These are phyloP conservation scores for Ophraella communa DNA, from an alignment of 2,888 invertebrate species.

Conservation along the genomic window DNA sequence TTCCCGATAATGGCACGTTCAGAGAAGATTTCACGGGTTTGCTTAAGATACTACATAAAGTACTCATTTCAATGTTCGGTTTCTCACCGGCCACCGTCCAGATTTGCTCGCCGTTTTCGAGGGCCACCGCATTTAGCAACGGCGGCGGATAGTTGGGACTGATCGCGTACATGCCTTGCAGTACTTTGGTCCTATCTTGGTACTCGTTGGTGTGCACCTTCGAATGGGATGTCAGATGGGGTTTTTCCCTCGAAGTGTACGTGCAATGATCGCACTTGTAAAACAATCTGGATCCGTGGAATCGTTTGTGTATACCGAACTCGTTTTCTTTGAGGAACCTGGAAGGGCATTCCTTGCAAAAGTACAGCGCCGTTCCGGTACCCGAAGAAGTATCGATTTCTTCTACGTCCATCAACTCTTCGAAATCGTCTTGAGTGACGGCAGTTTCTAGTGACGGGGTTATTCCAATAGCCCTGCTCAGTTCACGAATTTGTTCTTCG, in stretches of 20 bases:
- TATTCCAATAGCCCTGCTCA: constrained; percentile 44
- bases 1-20: constrained; percentile 69
- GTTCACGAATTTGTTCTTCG: constrained; percentile 69
- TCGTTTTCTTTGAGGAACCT: constrained; percentile 80
- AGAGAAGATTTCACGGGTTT: constrained; percentile 45
- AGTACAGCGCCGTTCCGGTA: constrained; percentile 63
- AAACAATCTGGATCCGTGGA: constrained; percentile 69
- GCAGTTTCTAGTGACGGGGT: constrained; percentile 10
- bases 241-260: constrained; percentile 75
- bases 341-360: constrained; percentile 84
- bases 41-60: constrained; percentile 41
- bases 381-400: constrained; percentile 50
- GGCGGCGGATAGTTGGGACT: constrained; percentile 72
- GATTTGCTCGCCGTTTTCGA: constrained; percentile 52
- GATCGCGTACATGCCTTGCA: constrained; percentile 70
- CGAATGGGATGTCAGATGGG: constrained; percentile 72
- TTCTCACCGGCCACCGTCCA: constrained; percentile 62
- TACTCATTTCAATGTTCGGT: constrained; percentile 41
- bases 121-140: constrained; percentile 59
- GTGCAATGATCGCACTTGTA: constrained; percentile 79
- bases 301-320: constrained; percentile 73
- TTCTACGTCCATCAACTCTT: constrained; percentile 38
- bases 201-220: constrained; percentile 79
- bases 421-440: constrained; percentile 13
- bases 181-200: constrained; percentile 75